Conservation (phyloP, 2,113 vertebrate species). For the Ivindomyrus marchei region DNA sequence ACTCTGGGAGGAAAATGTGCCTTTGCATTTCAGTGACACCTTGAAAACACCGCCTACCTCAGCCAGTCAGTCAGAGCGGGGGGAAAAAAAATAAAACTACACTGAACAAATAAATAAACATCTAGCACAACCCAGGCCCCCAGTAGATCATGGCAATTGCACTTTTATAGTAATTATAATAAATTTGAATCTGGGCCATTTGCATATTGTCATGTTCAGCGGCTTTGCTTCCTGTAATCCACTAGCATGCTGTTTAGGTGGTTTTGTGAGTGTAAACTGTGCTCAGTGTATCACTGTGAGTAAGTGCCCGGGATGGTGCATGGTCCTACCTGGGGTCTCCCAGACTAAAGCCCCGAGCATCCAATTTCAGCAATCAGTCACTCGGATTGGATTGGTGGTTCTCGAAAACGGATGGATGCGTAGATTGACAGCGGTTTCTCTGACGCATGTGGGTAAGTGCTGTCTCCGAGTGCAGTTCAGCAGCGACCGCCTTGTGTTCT, state of each 20-base stretch:
- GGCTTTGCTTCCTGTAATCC: background rate
- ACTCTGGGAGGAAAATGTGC: background rate
- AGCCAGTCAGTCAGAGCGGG: background rate
- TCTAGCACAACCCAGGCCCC: background rate
- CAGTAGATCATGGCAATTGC: background rate
- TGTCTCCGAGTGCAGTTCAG: background rate
- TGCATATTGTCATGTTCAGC: background rate
- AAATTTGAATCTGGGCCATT: background rate
- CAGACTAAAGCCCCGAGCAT: background rate
- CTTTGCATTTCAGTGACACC: background rate
- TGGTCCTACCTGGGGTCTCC: background rate
- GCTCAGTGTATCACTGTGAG: background rate
- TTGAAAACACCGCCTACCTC: constrained; percentile 4
- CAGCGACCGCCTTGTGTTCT: background rate
- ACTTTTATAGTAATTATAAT: background rate
- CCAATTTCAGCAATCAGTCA: background rate
- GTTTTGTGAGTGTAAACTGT: background rate
- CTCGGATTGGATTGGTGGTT: background rate
- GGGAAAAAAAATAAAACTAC: background rate
- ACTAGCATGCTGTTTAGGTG: background rate
- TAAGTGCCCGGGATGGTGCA: background rate
- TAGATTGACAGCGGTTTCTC: background rate
- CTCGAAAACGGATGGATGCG: background rate
- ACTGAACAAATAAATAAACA: background rate
- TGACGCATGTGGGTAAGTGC: background rate